phyloP scores from a whole-genome alignment of 2,113 vertebrate genomes.

The Ciconia stormi region DNA sequence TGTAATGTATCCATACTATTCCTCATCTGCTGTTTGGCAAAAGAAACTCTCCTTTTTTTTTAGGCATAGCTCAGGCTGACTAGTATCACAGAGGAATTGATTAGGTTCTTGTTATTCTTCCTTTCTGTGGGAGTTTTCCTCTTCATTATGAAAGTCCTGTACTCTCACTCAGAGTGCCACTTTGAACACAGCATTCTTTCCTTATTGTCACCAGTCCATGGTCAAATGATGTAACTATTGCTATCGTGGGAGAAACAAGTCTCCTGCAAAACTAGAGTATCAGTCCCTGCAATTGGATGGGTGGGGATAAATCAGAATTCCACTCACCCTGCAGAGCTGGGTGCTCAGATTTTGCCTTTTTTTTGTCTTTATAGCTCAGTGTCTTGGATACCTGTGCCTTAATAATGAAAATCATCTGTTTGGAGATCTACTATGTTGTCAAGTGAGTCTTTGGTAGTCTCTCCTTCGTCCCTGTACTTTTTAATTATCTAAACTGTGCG shows the following conservation, averaged over 20 bases:
- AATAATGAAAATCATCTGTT: conserved; percentile 95
- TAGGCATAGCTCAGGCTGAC: not conserved
- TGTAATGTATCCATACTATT: too few species aligned
- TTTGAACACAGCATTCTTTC: not conserved
- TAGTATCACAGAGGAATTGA: not conserved
- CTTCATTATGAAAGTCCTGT: not conserved
- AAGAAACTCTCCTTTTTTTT: not conserved
- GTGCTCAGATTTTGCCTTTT: not conserved
- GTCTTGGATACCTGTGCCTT: conserved; percentile 96
- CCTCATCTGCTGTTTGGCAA: not conserved
- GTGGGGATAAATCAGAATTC: not conserved
- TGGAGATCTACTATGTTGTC: conserved; percentile 96
- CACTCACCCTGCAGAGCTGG: not conserved
- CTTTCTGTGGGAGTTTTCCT: not conserved
- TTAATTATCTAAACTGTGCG: not conserved
- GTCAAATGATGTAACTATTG: not conserved
- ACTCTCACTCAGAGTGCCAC: not conserved
- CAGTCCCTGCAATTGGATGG: not conserved
- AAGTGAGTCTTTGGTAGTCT: conserved; percentile 78
- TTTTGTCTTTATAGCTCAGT: conserved; percentile 80
- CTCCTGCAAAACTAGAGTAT: not conserved
- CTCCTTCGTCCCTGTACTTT: not conserved
- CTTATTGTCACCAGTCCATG: not conserved
- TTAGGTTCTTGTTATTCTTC: not conserved
- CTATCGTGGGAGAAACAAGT: not conserved